These are phyloP conservation scores for Schlechtendalia chinensis DNA, from an alignment of 1,140 invertebrate species.

Conservation along the genomic window DNA sequence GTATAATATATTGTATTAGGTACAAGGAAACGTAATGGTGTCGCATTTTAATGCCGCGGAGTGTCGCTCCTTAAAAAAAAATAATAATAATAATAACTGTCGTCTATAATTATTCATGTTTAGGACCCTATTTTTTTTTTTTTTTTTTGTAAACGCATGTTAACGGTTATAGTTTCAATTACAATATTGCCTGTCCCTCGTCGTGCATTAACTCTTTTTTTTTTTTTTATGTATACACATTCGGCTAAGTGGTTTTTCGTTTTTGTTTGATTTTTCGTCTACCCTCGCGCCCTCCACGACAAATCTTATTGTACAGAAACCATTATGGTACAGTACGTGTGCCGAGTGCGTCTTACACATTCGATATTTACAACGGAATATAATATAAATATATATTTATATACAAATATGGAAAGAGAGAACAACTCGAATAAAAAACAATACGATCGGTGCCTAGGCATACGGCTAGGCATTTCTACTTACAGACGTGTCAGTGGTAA, in stretches of 20 bases:
- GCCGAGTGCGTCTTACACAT: too few relatives aligned
- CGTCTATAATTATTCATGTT: conserved; percentile 17
- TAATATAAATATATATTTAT: background rate
- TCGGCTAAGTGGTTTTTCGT: background rate
- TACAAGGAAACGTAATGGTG: too few relatives aligned
- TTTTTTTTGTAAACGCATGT: conserved; percentile 8
- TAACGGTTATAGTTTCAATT: conserved; percentile 36
- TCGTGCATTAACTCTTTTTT: conserved; percentile 13
- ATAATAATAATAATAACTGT: conserved; percentile 27
- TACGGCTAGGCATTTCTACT: conserved; percentile 41
- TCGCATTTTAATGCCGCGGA: too few relatives aligned
- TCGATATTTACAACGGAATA: too few relatives aligned
- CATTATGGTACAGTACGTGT: background rate
- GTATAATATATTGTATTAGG: too few relatives aligned
- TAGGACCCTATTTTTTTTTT: conserved; percentile 10
- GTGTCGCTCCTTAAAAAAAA: background rate
- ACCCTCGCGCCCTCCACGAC: background rate
- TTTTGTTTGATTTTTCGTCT: conserved; percentile 6
- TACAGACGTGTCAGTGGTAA: conserved; percentile 11
- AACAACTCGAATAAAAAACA: background rate
- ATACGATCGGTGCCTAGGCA: background rate
- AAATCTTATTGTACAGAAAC: background rate
- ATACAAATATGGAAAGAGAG: too few relatives aligned
- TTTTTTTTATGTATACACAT: conserved; percentile 3
- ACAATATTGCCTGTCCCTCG: background rate